phyloP scores from a whole-genome alignment of 2,113 vertebrate genomes.

The Protobothrops mucrosquamatus region DNA sequence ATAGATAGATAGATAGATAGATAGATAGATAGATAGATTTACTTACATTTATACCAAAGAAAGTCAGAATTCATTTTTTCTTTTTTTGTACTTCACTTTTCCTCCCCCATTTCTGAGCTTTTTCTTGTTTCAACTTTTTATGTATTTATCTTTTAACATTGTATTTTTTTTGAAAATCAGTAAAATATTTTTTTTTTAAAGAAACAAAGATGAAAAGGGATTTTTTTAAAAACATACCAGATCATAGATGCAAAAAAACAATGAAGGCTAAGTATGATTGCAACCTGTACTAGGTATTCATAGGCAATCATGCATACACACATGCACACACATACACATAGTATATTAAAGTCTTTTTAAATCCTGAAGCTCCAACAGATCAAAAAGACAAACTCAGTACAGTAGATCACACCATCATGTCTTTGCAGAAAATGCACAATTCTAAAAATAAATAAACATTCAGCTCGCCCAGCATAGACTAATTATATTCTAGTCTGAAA shows the following conservation, averaged over 20 bases:
- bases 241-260: neutral
- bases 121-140: neutral
- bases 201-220: neutral
- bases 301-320: neutral
- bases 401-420: neutral
- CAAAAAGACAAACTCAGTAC: neutral
- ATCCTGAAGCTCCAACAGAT: neutral
- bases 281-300: neutral
- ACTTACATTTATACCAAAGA: neutral
- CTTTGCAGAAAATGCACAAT: neutral
- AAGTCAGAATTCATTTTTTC: neutral
- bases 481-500: neutral
- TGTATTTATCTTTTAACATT: neutral
- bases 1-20: too few relatives aligned
- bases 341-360: neutral
- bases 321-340: neutral
- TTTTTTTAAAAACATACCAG: neutral
- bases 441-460: neutral
- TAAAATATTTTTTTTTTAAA: neutral
- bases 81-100: too few relatives aligned
- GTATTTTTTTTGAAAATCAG: neutral
- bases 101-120: neutral
- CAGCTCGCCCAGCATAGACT: neutral
- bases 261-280: neutral
- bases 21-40: too few relatives aligned